Evolutionary conservation across 2,888 invertebrate genomes (phyloP).

Genomic region (Drosophila helvetica): DNA sequence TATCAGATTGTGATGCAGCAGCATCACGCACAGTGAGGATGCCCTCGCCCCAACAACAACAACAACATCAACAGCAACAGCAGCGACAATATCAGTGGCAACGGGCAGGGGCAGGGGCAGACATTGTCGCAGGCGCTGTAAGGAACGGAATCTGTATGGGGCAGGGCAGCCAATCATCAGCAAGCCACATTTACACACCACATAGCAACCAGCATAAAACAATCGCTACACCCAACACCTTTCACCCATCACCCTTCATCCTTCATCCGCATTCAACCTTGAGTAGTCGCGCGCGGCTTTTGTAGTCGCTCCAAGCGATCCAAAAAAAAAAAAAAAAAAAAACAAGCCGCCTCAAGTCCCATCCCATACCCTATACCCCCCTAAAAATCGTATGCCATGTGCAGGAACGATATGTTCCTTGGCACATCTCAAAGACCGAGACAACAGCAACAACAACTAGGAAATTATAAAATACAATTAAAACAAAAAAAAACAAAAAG

Average conservation of each 20-base stretch:
- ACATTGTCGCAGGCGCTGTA: slow-evolving; percentile 24
- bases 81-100: slow-evolving; percentile 31
- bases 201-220: slow-evolving; percentile 32
- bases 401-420: slow-evolving; percentile 33
- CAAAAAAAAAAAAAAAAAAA: background rate
- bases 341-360: slow-evolving; percentile 11
- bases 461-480: slow-evolving; percentile 73
- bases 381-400: slow-evolving; percentile 37
- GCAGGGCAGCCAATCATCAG: slow-evolving; percentile 27
- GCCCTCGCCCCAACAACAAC: slow-evolving; percentile 6
- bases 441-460: slow-evolving; percentile 67
- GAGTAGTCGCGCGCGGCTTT: slow-evolving; percentile 40
- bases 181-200: slow-evolving; percentile 32
- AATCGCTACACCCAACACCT: slow-evolving; percentile 23
- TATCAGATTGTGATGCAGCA: slow-evolving; percentile 83
- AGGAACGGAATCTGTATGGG: slow-evolving; percentile 37
- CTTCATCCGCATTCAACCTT: slow-evolving; percentile 21
- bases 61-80: slow-evolving; percentile 14
- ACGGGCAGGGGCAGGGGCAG: slow-evolving; percentile 4
- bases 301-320: slow-evolving; percentile 40
- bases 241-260: background rate
- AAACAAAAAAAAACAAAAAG: slow-evolving; percentile 46
- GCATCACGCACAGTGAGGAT: slow-evolving; percentile 81
- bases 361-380: background rate
- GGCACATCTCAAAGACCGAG: slow-evolving; percentile 44